phyloP scores from a whole-genome alignment of 2,797 vertebrate genomes.

The Tachyglossus aculeatus region DNA sequence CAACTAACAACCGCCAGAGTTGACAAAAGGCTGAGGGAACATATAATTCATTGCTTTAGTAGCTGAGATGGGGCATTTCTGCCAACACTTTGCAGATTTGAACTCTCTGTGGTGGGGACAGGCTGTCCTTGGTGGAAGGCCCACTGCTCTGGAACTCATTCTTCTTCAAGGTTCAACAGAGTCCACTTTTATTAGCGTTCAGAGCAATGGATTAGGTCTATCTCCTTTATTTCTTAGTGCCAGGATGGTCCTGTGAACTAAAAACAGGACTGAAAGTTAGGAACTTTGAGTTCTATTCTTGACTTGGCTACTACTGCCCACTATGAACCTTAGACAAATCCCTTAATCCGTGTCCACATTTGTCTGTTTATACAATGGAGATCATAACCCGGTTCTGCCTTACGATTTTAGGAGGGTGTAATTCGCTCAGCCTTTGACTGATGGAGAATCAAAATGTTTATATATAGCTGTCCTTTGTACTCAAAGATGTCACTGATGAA shows the following conservation, averaged over 20 bases:
- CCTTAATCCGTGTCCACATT: not conserved
- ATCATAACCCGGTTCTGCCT: constrained; percentile 1
- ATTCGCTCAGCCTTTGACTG: not conserved
- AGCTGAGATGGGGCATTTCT: not conserved
- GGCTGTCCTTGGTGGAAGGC: not conserved
- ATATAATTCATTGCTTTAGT: not conserved
- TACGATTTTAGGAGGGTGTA: not conserved
- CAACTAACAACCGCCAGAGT: not conserved
- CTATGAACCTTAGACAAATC: not conserved
- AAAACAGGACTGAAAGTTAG: not conserved
- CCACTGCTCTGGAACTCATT: not conserved
- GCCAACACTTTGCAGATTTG: not conserved
- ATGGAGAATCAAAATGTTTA: not conserved
- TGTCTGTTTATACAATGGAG: not conserved
- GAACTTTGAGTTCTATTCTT: not conserved
- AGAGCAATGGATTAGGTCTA: constrained; percentile 5
- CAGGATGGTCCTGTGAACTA: not conserved
- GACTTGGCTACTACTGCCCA: not conserved
- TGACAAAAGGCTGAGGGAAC: not conserved
- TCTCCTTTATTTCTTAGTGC: not conserved
- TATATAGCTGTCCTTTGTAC: too few relatives aligned
- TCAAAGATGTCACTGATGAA: too few relatives aligned
- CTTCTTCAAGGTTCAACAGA: not conserved
- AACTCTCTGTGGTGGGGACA: not conserved
- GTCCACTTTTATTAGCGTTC: constrained; percentile 3